Evolutionary conservation across 1,140 invertebrate species (phyloP), one percentile per base, ranked within the genome.

Genomic region (Limonius californicus): DNA sequence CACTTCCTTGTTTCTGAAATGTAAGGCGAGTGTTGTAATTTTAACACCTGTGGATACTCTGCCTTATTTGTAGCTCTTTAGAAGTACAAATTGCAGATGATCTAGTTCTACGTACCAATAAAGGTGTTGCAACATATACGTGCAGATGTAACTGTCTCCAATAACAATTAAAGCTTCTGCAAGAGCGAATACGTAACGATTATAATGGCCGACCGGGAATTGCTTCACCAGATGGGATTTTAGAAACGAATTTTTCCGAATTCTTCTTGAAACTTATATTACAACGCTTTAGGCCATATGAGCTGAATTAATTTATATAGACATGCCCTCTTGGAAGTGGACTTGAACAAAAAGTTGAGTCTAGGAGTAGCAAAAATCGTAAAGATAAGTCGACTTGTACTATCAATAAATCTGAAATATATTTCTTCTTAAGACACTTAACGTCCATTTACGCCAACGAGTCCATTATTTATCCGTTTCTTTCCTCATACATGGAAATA

Each of bases 21-120:
- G 45, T 50, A 50, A 16, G 6, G 18, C 45, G 20, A 7, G 7
- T 21, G 45, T 19, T 3, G 45, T 50, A 21, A 19, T 50, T 50
- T 50, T 50, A 50, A 50, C 45, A 50, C 45, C 45, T 50, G 45
- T 21, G 20, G 18, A 4, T 27, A 50, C 19, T 50, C 45, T 50
- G 11, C 45, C 45, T 18, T 50, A 50, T 50, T 50, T 50, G 45
- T 50, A 50, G 14, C 2, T 19, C 45, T 50, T 50, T 50, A 50
- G 19, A 15, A 50, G 45, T 50, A 50, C 45, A 50, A 50, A 50
- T 50, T 50, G 45, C 45, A 50, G 45, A 50, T 50, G 45, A 50
- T 50, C 45, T 50, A 50, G 45, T 50, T 50, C 45, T 50, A 50
- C 45, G 45, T 50, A 50, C 45, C 45, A 50, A 19, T 50, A 50